A percentile compares a stretch with the other conserved stretches of the same genome.
Conservation (phyloP, 2,888 invertebrate species). For the Pyralis farinalis region DNA sequence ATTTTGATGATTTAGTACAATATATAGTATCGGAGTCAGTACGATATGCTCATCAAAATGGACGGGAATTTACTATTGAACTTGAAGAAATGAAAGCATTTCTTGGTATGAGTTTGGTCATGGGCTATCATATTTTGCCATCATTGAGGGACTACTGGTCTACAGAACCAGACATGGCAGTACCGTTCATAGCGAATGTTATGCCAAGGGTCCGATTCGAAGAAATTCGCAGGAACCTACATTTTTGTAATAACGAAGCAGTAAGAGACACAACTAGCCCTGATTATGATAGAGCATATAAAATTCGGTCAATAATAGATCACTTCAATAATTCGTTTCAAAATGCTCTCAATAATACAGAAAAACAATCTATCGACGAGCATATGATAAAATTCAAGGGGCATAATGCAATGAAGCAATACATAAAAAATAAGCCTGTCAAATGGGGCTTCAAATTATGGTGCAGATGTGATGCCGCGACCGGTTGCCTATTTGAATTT, state of each 20-base stretch:
- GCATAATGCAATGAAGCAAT: conserved; percentile 9
- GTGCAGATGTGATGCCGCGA: conserved; percentile 14
- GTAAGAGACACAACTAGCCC: neutral
- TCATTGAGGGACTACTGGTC: conserved; percentile 20
- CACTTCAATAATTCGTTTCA: neutral
- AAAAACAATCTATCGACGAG: no score
- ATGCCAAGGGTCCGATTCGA: conserved; percentile 17
- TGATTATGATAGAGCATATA: no score
- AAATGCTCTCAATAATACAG: no score
- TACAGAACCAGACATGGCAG: conserved; percentile 14
- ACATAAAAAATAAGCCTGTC: conserved; percentile 8
- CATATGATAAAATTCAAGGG: conserved; percentile 16
- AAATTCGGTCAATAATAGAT: no score
- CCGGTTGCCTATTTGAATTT: conserved; percentile 15
- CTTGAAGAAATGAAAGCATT: conserved; percentile 22
- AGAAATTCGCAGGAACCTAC: conserved; percentile 6
- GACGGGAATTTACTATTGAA: conserved; percentile 14
- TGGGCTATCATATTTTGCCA: conserved; percentile 19
- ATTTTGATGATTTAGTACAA: conserved; percentile 17
- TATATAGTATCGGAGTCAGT: conserved; percentile 17
- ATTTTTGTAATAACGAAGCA: conserved; percentile 1
- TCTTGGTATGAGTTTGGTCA: conserved; percentile 16
- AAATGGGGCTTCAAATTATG: conserved; percentile 19
- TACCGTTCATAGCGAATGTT: conserved; percentile 18
- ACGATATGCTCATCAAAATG: conserved; percentile 22